Evolutionary conservation across 2,113 vertebrate species (phyloP), one percentile per base, ranked within the genome.

Genomic region (Synodontis membranacea): DNA sequence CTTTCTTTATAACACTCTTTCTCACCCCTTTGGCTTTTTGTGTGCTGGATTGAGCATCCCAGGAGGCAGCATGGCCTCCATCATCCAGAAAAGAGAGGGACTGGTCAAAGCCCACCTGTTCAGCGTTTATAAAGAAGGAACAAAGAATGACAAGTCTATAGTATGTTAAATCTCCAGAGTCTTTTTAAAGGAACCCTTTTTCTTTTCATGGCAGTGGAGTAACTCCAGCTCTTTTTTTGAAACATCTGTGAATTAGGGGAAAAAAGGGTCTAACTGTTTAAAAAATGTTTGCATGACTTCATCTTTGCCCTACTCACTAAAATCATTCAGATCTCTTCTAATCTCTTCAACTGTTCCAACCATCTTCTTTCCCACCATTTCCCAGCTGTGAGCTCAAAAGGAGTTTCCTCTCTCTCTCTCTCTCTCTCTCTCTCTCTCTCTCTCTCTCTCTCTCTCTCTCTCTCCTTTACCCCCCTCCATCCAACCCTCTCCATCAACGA

Each of bases 401-500:
- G 17, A 46, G 72, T 46, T 78, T 50, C 46, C 2, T 39, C 37
- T 72, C 21, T 89, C 82, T 54, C 74, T 86, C 89, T 88, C 74
- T 52, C 80, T 86, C 74, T 42, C 50, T 44, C 60, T 60, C 86
- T 75, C 64, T 74, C 44, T 84, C 39, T 79, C 37, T 48, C n/a
- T 79, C 62, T 87, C 82, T 91, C 84, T 85, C 79, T 83, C 76
- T 90, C 88, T 76, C 60, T 87, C 84, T 91, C 85, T 85, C 79
- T 82, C 76, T 89, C 88, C 85, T 79, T n/a, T 31, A 60, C 80
- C 85, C 70, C 48, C 72, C 81, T 82, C 93, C 96, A 95, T 82
- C 80, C 94, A 91, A 93, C 93, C 95, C 93, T 94, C 95, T 96
- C 95, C 94, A 93, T 96, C 96, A 97, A 96, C 96, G 95, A 93